phyloP scores from a whole-genome alignment of 2,113 vertebrate genomes.

The Electrona antarctica region DNA sequence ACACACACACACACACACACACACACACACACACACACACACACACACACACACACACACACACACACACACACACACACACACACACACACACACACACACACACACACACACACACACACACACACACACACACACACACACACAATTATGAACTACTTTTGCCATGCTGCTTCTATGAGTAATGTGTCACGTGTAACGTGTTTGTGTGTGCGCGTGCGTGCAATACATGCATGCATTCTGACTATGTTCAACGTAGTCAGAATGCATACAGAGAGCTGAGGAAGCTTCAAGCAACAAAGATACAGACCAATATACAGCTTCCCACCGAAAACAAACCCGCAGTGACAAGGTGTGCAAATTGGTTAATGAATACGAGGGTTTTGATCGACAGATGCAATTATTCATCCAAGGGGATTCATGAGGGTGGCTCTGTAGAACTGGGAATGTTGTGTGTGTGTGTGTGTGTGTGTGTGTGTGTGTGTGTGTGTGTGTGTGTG shows the following conservation, averaged over 20 bases:
- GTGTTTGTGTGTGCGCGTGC: no score
- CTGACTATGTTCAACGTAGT: background rate
- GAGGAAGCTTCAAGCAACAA: conserved; percentile 10
- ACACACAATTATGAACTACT: no score
- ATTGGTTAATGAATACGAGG: conserved; percentile 32
- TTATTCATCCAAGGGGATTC: conserved; percentile 47
- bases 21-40: no score
- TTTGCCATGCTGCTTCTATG: no score
- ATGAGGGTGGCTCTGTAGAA: background rate
- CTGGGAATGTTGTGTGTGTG: background rate
- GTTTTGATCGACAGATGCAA: conserved; percentile 68
- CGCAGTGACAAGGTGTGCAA: conserved; percentile 43
- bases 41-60: no score
- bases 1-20: conserved; percentile 5
- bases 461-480: conserved; percentile 18
- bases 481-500: conserved; percentile 3
- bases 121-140: background rate
- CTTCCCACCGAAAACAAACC: conserved; percentile 48
- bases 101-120: conserved; percentile 4
- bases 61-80: no score
- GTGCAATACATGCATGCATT: no score
- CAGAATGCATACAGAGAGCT: background rate
- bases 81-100: background rate
- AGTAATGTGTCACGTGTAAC: no score
- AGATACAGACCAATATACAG: conserved; percentile 9